Base-by-base conservation (phyloP, 2,888 invertebrate species). In the Rhimphoctona megacephalus region DNA sequence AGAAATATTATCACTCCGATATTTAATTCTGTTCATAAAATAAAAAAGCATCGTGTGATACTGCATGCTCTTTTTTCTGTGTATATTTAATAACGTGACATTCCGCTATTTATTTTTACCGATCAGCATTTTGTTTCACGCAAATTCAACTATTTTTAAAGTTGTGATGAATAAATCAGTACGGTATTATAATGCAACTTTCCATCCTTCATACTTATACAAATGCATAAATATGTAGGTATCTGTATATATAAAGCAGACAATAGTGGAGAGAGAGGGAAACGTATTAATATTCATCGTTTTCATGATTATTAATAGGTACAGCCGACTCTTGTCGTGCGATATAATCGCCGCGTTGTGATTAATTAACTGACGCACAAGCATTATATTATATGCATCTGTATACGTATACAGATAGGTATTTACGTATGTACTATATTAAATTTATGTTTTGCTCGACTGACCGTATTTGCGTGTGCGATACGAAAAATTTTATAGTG, bases 221-320 rank as follows among this genome's bases (percentile, higher is more conserved):
- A 33, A 22, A 52, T 64, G 49, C 17, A 61, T 22, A 14, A 22
- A 25, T 43, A 64, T 4, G 19, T 11, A 36, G 7, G 22, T n/a
- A 11, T 22, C 49, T 49, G 19, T 9, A 78, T 39, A 67, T 36
- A 78, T 19, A 19, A 36, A 39, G 52, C 25, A 39, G 70, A 64
- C 49, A 72, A n/a, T 57, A n/a, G 66, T 57, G 17, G 52, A 33
- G 81, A 70, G 67, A 79, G 52, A 39, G 30, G 57, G 64, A 81
- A 36, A 73, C 57, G 54, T 84, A 84, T 81, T 86, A 81, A 81
- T 83, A 86, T 86, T 86, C 83, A 86, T 83, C 81, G 83, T 84
- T 84, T 81, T 54, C 78, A 61, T 61, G 83, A 86, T 83, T 86
- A 86, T 86, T 81, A 86, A 86, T 86, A 81, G 83, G 73, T 61